Conservation (phyloP, 2,888 invertebrate genomes). For the Smittia sp. region DNA sequence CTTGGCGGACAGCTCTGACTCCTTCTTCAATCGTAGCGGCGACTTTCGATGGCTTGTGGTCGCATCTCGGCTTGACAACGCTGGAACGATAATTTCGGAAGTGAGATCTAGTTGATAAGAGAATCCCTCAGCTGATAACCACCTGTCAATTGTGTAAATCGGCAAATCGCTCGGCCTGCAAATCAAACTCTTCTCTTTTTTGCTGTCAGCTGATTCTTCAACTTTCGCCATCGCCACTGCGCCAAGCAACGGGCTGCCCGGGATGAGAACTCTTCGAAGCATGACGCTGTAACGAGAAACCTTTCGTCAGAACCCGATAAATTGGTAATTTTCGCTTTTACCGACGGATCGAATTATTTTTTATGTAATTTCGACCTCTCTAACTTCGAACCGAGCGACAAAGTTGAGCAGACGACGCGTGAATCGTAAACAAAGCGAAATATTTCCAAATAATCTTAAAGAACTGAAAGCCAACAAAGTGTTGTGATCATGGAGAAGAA, state of each 20-base stretch:
- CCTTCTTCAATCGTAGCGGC: slow-evolving; percentile 46
- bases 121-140: slow-evolving; percentile 43
- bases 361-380: neutral
- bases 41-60: slow-evolving; percentile 1
- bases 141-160: slow-evolving; percentile 47
- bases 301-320: neutral
- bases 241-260: slow-evolving; percentile 44
- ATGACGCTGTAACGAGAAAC: neutral
- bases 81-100: neutral
- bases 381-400: neutral
- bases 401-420: neutral
- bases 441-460: neutral
- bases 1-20: slow-evolving; percentile 47
- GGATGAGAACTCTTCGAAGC: neutral
- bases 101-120: too few relatives aligned
- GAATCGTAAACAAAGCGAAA: neutral
- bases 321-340: neutral
- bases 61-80: neutral
- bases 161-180: slow-evolving; percentile 51
- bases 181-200: slow-evolving; percentile 42
- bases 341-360: neutral
- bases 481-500: slow-evolving; percentile 30
- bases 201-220: neutral
- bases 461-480: neutral
- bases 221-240: slow-evolving; percentile 46